Percentiles rank a stretch among this genome's conserved stretches.
Conservation (phyloP, 2,797 vertebrate species). For the Alcedo atthis region DNA sequence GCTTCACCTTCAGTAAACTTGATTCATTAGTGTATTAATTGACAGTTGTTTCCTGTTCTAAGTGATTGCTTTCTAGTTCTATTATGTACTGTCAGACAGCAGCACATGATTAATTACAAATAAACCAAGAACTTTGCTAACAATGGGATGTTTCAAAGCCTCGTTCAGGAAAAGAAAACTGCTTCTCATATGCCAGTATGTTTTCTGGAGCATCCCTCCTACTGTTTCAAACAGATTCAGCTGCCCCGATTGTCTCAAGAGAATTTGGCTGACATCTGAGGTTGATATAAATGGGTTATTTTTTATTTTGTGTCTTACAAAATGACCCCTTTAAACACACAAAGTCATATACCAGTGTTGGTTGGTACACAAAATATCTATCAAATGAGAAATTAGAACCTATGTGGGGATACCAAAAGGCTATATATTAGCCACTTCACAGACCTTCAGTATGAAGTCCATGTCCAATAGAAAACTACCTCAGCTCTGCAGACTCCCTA, state of each 20-base stretch:
- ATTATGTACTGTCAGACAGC: constrained; percentile 67
- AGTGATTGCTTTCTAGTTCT: constrained; percentile 66
- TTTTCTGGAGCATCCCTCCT: not conserved
- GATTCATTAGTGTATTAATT: constrained; percentile 74
- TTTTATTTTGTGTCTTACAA: constrained; percentile 5
- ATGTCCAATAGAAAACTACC: not conserved
- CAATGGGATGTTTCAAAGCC: constrained; percentile 2
- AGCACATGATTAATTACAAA: constrained; percentile 73
- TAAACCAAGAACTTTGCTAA: constrained; percentile 53
- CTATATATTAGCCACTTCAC: not conserved
- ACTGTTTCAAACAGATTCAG: not conserved
- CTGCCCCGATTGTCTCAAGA: not conserved
- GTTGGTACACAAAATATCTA: not conserved
- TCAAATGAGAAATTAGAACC: constrained; percentile 11
- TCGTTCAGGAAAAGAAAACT: not conserved
- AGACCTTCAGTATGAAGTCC: not conserved
- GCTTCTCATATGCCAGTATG: accelerated
- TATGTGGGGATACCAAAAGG: not conserved
- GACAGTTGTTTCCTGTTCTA: constrained; percentile 72
- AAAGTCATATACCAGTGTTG: not conserved
- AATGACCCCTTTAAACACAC: not conserved
- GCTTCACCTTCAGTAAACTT: constrained; percentile 59
- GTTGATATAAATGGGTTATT: not conserved
- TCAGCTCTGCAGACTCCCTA: not conserved
- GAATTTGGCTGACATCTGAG: not conserved